Evolutionary conservation across 2,888 invertebrate genomes (phyloP).

Genomic region (Meteorus cinctellus): DNA sequence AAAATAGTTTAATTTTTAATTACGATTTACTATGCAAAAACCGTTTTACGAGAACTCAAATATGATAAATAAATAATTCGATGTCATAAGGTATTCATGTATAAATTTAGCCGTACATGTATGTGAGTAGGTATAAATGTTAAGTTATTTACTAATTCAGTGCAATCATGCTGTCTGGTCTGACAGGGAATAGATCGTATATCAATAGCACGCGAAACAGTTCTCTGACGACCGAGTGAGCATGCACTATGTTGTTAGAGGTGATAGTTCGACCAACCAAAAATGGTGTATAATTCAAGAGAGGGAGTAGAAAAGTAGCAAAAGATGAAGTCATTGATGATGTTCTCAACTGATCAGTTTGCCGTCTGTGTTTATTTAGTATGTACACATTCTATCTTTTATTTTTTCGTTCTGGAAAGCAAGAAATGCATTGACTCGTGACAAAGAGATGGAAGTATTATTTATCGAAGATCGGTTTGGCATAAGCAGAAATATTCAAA

Average conservation of each 20-base stretch:
- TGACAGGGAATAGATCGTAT: constrained; percentile 22
- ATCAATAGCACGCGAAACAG: constrained; percentile 10
- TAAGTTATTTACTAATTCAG: not conserved
- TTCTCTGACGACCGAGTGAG: not conserved
- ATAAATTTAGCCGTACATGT: no score
- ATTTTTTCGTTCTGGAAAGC: no score
- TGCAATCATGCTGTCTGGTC: constrained; percentile 9
- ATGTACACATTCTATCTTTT: not conserved
- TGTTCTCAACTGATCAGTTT: not conserved
- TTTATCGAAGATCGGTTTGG: no score
- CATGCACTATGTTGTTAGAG: not conserved
- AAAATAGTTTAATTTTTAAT: no score
- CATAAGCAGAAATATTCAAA: no score
- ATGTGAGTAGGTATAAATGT: no score
- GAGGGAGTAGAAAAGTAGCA: not conserved
- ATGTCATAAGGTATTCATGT: no score
- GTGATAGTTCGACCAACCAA: not conserved
- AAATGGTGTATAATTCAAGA: not conserved
- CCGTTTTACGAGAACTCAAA: no score
- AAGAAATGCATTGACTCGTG: no score
- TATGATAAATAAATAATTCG: no score
- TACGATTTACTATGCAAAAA: no score
- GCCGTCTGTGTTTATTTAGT: not conserved
- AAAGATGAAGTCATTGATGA: not conserved
- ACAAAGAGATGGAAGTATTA: no score